These are phyloP conservation scores for Nicator chloris DNA, from an alignment of 2,113 vertebrate genomes.

Conservation along the genomic window DNA sequence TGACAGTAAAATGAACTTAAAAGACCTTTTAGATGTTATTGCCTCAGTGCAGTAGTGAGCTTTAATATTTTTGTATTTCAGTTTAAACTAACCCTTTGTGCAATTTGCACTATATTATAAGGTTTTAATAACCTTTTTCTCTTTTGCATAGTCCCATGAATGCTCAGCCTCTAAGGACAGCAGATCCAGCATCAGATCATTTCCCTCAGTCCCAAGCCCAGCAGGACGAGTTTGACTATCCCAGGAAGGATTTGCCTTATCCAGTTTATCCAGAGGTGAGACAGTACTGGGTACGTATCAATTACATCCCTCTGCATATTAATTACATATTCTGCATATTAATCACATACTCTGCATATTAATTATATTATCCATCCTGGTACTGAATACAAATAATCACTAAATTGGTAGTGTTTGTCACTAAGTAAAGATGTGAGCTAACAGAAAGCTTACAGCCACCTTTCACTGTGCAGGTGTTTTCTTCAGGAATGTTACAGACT, in stretches of 20 bases:
- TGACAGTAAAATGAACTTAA: not conserved
- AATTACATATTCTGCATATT: not conserved
- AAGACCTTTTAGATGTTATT: not conserved
- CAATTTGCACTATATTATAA: not conserved
- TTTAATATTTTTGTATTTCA: not conserved
- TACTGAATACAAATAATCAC: not conserved
- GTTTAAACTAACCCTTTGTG: not conserved
- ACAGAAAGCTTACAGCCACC: not conserved
- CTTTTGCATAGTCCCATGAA: not conserved
- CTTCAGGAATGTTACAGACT: not conserved
- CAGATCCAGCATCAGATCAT: not conserved
- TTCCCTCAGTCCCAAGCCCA: not conserved
- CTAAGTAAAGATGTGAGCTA: not conserved
- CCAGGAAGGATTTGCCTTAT: not conserved
- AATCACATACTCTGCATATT: not conserved
- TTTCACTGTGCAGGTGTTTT: not conserved
- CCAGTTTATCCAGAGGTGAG: not conserved
- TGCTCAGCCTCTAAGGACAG: not conserved
- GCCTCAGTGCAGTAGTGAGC: not conserved
- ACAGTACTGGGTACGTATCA: not conserved
- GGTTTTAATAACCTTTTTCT: not conserved
- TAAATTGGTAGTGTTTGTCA: not conserved
- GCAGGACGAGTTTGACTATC: fast-evolving
- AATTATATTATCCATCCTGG: not conserved
- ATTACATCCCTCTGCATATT: not conserved